Percentiles rank a stretch among this genome's conserved stretches.
Conservation (phyloP, 2,888 invertebrate species). For the Melieria crassipennis region DNA sequence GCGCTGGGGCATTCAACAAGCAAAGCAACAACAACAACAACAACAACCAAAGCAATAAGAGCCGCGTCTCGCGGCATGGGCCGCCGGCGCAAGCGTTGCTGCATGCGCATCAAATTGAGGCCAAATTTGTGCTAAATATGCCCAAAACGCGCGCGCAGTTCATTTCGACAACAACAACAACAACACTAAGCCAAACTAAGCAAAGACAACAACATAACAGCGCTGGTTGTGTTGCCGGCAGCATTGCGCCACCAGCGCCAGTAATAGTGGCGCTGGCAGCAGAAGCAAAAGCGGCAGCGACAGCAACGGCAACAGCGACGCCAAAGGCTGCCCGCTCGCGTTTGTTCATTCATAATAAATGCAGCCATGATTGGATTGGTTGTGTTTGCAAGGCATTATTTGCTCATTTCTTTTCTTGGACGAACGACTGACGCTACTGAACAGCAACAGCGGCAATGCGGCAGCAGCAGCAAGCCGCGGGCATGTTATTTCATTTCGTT, state of each 20-base stretch:
- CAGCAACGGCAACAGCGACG: not conserved
- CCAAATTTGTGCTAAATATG: constrained; percentile 34
- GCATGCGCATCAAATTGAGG: constrained; percentile 33
- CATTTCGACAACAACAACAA: too few relatives aligned
- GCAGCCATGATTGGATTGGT: constrained; percentile 36
- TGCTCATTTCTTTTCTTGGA: constrained; percentile 30
- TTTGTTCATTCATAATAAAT: constrained; percentile 35
- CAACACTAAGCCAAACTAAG: too few relatives aligned
- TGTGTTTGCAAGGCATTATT: constrained; percentile 30
- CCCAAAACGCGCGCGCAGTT: not conserved
- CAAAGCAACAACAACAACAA: constrained; percentile 41
- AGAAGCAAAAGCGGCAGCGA: not conserved
- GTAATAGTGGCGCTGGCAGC: constrained; percentile 8
- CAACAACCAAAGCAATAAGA: constrained; percentile 1
- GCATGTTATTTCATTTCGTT: too few relatives aligned
- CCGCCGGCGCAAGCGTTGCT: not conserved
- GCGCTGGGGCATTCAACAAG: constrained; percentile 46
- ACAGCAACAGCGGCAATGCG: too few relatives aligned
- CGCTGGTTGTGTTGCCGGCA: not conserved
- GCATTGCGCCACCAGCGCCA: not conserved
- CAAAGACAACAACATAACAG: not conserved
- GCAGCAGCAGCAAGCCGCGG: too few relatives aligned
- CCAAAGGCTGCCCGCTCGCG: constrained; percentile 9
- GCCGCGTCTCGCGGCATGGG: not conserved
- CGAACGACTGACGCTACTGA: too few relatives aligned